These are phyloP conservation scores for Phrynocephalus vlangalii DNA, from an alignment of 2,797 vertebrate genomes.

Conservation along the genomic window DNA sequence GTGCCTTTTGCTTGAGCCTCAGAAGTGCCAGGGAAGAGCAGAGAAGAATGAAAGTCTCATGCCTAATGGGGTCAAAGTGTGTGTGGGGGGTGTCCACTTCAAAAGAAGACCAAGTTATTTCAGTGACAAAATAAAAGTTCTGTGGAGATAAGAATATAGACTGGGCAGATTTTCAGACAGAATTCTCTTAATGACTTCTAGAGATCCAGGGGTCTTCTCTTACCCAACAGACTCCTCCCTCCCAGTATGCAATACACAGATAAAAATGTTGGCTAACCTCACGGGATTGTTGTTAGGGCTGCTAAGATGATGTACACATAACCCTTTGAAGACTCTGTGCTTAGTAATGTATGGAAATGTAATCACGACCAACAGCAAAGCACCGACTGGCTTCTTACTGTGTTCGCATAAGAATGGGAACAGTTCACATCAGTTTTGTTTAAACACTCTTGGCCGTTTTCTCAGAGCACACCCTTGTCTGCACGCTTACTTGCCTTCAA, in stretches of 20 bases:
- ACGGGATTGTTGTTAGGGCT: not conserved
- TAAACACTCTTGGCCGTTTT: not conserved
- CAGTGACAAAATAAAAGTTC: not conserved
- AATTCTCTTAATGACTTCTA: not conserved
- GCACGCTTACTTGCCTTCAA: not conserved
- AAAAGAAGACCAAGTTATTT: not conserved
- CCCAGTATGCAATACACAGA: not conserved
- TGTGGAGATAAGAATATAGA: not conserved
- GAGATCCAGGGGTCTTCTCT: not conserved
- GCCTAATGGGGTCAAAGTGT: not conserved
- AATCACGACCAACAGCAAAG: not conserved
- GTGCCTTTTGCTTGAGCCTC: not conserved
- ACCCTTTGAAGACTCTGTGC: too few species aligned
- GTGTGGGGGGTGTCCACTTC: not conserved
- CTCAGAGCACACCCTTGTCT: not conserved
- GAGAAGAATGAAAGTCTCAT: not conserved
- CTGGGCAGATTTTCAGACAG: not conserved
- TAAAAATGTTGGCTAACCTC: not conserved
- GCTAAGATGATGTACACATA: not conserved
- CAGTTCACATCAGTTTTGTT: not conserved
- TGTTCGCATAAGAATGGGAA: not conserved
- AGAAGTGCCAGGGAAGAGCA: not conserved
- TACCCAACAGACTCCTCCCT: not conserved
- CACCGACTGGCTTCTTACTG: not conserved
- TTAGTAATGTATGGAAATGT: not conserved